A percentile compares a stretch with the other conserved stretches of the same genome.
phyloP scores from a whole-genome alignment of 2,797 vertebrate genomes.

The Anableps anableps region DNA sequence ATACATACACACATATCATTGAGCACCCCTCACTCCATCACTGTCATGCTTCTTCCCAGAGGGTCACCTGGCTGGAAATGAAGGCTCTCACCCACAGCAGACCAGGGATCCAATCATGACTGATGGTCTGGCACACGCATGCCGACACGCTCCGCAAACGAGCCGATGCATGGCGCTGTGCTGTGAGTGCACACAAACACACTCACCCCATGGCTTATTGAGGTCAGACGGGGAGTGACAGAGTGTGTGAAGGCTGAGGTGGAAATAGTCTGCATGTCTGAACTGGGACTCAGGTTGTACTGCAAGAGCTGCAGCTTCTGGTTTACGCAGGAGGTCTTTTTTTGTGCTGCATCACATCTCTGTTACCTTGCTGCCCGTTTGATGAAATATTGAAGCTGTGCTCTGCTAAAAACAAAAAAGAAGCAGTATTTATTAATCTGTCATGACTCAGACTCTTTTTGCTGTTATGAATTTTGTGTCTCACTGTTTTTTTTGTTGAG shows the following conservation, averaged over 20 bases:
- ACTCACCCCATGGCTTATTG: neutral
- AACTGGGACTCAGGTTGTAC: neutral
- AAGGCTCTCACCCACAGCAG: neutral
- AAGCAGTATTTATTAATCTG: too few species aligned
- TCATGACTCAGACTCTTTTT: too few species aligned
- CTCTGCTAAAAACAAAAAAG: neutral
- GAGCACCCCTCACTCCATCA: conserved; percentile 22
- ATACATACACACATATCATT: conserved; percentile 11
- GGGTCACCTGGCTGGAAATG: conserved; percentile 47
- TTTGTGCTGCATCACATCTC: neutral
- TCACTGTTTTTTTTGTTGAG: too few species aligned
- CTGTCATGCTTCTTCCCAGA: conserved; percentile 23
- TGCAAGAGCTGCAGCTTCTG: neutral
- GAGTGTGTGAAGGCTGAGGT: neutral
- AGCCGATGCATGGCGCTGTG: conserved; percentile 26
- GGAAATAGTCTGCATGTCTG: neutral
- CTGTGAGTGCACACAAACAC: conserved; percentile 10
- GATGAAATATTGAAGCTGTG: neutral
- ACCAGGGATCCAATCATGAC: conserved; percentile 43
- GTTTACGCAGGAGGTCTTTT: neutral
- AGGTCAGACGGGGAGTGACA: conserved; percentile 32
- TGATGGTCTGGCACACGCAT: conserved; percentile 57
- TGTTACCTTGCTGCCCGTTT: neutral
- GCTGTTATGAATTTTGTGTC: too few species aligned
- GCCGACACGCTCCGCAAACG: conserved; percentile 28